These are phyloP conservation scores for Diloba caeruleocephala DNA, from an alignment of 2,888 invertebrate species.

Conservation along the genomic window DNA sequence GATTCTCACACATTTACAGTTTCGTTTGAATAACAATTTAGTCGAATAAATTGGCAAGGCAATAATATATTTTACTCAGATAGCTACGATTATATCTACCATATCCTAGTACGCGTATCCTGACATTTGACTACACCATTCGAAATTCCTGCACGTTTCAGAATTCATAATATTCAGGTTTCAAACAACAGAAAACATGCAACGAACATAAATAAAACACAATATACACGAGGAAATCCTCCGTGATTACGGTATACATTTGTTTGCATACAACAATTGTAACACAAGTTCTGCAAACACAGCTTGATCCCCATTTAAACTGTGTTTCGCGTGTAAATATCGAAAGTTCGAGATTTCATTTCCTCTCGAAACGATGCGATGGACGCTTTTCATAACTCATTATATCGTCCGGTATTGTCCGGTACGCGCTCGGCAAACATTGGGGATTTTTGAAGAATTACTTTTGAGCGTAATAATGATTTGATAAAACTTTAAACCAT, in stretches of 20 bases:
- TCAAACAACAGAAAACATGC: slow-evolving; percentile 22
- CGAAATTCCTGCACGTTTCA: slow-evolving; percentile 26
- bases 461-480: too few relatives aligned
- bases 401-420: slow-evolving; percentile 39
- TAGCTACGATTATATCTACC: too few relatives aligned
- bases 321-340: slow-evolving; percentile 49
- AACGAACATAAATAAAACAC: slow-evolving; percentile 47
- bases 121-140: slow-evolving; percentile 8
- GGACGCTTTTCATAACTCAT: slow-evolving; percentile 42
- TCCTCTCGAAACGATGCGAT: slow-evolving; percentile 37
- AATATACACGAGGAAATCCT: slow-evolving; percentile 40
- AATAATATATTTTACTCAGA: too few relatives aligned
- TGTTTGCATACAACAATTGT: slow-evolving; percentile 52
- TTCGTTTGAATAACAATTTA: too few relatives aligned
- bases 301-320: slow-evolving; percentile 46
- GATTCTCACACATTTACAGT: too few relatives aligned
- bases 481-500: too few relatives aligned
- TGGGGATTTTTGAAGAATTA: slow-evolving; percentile 1
- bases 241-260: slow-evolving; percentile 26
- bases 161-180: slow-evolving; percentile 14
- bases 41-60: too few relatives aligned
- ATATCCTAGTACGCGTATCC: too few relatives aligned
- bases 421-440: slow-evolving; percentile 10
- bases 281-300: slow-evolving; percentile 35
- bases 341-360: slow-evolving; percentile 47